phyloP scores from a whole-genome alignment of 2,888 invertebrate species.

The Teleiodes luculella region DNA sequence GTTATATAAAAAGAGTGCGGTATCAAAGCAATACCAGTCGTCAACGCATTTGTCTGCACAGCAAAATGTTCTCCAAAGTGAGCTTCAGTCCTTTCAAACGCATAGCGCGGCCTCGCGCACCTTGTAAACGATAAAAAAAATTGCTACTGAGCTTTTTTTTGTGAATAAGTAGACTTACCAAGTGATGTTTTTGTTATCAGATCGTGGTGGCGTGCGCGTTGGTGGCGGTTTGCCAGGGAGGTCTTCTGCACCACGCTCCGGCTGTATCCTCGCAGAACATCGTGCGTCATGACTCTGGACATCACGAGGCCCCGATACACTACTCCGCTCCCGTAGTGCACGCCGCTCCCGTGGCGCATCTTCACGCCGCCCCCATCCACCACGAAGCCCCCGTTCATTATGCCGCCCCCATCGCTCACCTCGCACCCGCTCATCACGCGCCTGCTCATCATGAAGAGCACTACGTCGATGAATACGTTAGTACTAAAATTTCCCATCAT shows the following conservation, averaged over 20 bases:
- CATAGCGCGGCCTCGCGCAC: slow-evolving; percentile 16
- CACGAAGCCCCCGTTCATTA: slow-evolving; percentile 20
- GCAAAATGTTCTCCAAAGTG: slow-evolving; percentile 76
- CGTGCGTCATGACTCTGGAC: slow-evolving; percentile 58
- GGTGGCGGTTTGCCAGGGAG: slow-evolving; percentile 61
- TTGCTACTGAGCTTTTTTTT: background rate
- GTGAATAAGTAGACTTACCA: slow-evolving; percentile 3
- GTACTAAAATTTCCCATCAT: no score
- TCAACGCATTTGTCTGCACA: slow-evolving; percentile 63
- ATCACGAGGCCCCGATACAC: slow-evolving; percentile 55
- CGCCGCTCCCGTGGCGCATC: slow-evolving; percentile 27
- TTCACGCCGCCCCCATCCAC: slow-evolving; percentile 29
- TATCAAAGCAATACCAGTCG: slow-evolving; percentile 65
- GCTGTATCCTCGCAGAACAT: slow-evolving; percentile 73
- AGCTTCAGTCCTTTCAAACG: slow-evolving; percentile 37
- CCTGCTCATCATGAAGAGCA: slow-evolving; percentile 50
- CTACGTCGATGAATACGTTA: slow-evolving; percentile 70
- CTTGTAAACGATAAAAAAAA: background rate
- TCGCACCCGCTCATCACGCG: slow-evolving; percentile 19
- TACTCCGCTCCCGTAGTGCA: slow-evolving; percentile 37
- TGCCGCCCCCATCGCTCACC: slow-evolving; percentile 29
- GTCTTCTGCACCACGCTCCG: slow-evolving; percentile 62
- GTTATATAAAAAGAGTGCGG: slow-evolving; percentile 75
- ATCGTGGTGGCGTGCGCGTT: slow-evolving; percentile 56
- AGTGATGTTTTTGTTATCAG: slow-evolving; percentile 33